phyloP scores from a whole-genome alignment of 2,888 invertebrate species.

The Agrilus biguttatus region DNA sequence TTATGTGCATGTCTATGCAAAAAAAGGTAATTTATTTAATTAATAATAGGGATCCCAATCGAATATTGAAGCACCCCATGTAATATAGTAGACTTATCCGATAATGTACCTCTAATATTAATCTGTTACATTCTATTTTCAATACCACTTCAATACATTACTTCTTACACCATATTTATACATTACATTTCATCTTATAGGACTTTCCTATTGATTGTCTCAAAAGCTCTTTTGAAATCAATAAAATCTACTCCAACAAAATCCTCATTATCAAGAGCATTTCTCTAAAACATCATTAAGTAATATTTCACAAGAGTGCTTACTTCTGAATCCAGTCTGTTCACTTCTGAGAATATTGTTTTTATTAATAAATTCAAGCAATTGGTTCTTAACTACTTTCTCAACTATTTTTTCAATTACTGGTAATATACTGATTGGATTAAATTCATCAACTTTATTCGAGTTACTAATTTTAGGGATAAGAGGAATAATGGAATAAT shows the following conservation, averaged over 20 bases:
- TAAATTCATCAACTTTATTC: too few species aligned
- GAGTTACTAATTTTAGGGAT: too few species aligned
- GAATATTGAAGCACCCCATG: too few species aligned
- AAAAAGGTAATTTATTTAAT: too few species aligned
- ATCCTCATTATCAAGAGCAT: neutral
- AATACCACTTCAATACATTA: neutral
- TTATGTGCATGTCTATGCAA: too few species aligned
- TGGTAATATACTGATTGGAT: too few species aligned
- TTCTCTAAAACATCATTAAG: neutral
- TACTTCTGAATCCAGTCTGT: constrained; percentile 5
- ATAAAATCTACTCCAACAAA: neutral
- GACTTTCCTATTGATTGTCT: neutral
- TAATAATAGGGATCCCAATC: too few species aligned
- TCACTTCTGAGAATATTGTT: constrained; percentile 1
- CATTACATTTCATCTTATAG: neutral
- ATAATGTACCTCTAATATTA: too few species aligned
- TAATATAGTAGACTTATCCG: too few species aligned
- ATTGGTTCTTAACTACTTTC: constrained; percentile 2
- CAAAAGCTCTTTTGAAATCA: neutral
- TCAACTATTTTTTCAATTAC: constrained; percentile 5
- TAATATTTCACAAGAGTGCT: constrained; percentile 4
- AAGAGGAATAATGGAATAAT: too few species aligned
- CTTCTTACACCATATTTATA: neutral
- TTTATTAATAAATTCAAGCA: constrained; percentile 1
- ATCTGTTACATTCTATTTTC: too few species aligned